phyloP scores from a whole-genome alignment of 2,888 invertebrate species.

The Oxycera nigricornis region DNA sequence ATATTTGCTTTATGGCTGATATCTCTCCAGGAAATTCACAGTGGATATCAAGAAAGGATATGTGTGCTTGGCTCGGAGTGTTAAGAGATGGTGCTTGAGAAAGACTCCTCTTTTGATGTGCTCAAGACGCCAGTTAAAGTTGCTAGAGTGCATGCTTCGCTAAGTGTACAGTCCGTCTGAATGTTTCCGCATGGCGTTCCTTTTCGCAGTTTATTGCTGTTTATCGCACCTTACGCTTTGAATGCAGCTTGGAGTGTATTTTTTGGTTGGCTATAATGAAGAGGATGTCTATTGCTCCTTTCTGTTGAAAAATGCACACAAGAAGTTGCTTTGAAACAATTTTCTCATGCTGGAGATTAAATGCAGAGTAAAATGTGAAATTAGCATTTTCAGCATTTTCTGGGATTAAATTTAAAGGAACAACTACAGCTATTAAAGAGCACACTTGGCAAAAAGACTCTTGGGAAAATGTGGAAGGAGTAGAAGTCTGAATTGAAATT shows the following conservation, averaged over 20 bases:
- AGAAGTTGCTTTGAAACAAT: too few relatives aligned
- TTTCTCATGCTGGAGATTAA: too few relatives aligned
- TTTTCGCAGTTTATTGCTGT: neutral
- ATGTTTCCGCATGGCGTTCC: slow-evolving; percentile 26
- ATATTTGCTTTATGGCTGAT: slow-evolving; percentile 35
- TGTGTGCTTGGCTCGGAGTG: neutral
- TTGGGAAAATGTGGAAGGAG: too few relatives aligned
- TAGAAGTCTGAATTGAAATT: too few relatives aligned
- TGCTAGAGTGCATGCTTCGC: neutral
- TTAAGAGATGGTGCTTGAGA: slow-evolving; percentile 5
- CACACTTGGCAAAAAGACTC: too few relatives aligned
- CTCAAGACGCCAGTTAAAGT: slow-evolving; percentile 33
- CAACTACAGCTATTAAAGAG: too few relatives aligned
- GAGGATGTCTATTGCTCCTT: neutral
- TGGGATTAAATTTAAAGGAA: too few relatives aligned
- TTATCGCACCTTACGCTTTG: neutral
- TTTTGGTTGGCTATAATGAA: neutral
- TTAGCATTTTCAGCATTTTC: too few relatives aligned
- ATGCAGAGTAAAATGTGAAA: too few relatives aligned
- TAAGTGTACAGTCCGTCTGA: slow-evolving; percentile 2
- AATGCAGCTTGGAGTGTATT: too few relatives aligned
- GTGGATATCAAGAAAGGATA: neutral
- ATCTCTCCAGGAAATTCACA: neutral
- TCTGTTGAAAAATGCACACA: too few relatives aligned
- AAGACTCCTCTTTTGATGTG: neutral